A percentile compares a stretch with the other conserved stretches of the same genome.
Evolutionary conservation across 2,888 invertebrate genomes (phyloP).

Genomic region (Lepidochrysops patricia): DNA sequence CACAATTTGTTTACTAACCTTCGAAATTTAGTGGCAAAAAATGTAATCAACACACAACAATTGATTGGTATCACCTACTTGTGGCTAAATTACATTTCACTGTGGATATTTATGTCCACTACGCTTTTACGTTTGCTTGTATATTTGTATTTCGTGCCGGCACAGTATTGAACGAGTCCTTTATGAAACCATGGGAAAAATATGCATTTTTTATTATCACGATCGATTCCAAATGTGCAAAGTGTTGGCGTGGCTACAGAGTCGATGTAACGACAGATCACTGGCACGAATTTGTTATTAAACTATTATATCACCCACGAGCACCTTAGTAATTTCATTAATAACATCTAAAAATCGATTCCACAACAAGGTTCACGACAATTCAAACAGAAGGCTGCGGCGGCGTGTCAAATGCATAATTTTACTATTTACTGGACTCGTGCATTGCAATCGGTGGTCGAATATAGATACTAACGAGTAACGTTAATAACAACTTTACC

Average conservation of each 20-base stretch:
- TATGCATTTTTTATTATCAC: slow-evolving; percentile 72
- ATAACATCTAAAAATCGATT: slow-evolving; percentile 74
- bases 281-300: slow-evolving; percentile 41
- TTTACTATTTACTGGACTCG: slow-evolving; percentile 45
- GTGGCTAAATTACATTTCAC: slow-evolving; percentile 34
- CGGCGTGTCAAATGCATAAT: slow-evolving; percentile 64
- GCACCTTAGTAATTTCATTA: slow-evolving; percentile 70
- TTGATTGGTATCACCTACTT: slow-evolving; percentile 38
- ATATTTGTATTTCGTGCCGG: slow-evolving; percentile 34
- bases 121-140: slow-evolving; percentile 29
- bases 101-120: slow-evolving; percentile 28
- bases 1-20: slow-evolving; percentile 58
- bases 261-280: slow-evolving; percentile 36
- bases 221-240: slow-evolving; percentile 54
- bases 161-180: slow-evolving; percentile 47
- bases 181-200: slow-evolving; percentile 61
- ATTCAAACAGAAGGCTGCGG: slow-evolving; percentile 63
- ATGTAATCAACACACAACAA: slow-evolving; percentile 26
- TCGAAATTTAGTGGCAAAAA: slow-evolving; percentile 23
- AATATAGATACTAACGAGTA: slow-evolving; percentile 31
- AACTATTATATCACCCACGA: slow-evolving; percentile 57
- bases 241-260: slow-evolving; percentile 29
- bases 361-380: slow-evolving; percentile 65
- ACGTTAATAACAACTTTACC: slow-evolving; percentile 28
- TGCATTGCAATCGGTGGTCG: slow-evolving; percentile 28